Evolutionary conservation across 2,888 invertebrate species (phyloP).

Genomic region (Ariolimax columbianus): DNA sequence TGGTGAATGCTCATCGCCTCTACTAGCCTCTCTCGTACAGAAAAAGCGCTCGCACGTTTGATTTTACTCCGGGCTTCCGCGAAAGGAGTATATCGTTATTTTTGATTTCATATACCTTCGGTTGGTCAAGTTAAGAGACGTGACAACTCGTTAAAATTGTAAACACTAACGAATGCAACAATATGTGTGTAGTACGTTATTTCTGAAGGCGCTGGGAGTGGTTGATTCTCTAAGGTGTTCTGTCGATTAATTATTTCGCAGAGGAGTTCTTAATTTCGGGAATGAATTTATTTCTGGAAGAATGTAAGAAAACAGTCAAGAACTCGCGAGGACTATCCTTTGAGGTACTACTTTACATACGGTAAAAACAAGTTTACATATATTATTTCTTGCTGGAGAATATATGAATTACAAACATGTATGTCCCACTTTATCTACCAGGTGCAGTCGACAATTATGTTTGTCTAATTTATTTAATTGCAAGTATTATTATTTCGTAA

Average conservation of each 20-base stretch:
- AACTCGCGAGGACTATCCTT: background rate
- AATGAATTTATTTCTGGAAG: background rate
- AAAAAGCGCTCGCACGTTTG: background rate
- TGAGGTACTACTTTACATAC: background rate
- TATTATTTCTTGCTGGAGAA: too few species aligned
- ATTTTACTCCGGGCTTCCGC: conserved; percentile 20
- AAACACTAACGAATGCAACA: background rate
- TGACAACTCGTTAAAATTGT: background rate
- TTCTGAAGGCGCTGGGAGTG: background rate
- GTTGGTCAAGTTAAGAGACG: background rate
- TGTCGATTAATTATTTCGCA: too few species aligned
- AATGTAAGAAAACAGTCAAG: background rate
- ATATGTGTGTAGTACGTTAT: background rate
- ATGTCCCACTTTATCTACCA: too few species aligned
- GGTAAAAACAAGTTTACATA: background rate
- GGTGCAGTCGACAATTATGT: too few species aligned
- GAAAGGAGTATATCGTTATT: background rate
- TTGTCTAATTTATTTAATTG: too few species aligned
- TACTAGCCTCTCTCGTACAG: background rate
- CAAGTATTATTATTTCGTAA: too few species aligned
- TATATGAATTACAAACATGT: too few species aligned
- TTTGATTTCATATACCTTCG: conserved; percentile 6
- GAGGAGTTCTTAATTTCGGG: background rate
- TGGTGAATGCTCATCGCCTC: background rate
- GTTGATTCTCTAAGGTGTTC: too few species aligned